Percentiles rank a stretch among this genome's conserved stretches.
Evolutionary conservation across 2,888 invertebrate species (phyloP).

Genomic region (Chouioia cunea): DNA sequence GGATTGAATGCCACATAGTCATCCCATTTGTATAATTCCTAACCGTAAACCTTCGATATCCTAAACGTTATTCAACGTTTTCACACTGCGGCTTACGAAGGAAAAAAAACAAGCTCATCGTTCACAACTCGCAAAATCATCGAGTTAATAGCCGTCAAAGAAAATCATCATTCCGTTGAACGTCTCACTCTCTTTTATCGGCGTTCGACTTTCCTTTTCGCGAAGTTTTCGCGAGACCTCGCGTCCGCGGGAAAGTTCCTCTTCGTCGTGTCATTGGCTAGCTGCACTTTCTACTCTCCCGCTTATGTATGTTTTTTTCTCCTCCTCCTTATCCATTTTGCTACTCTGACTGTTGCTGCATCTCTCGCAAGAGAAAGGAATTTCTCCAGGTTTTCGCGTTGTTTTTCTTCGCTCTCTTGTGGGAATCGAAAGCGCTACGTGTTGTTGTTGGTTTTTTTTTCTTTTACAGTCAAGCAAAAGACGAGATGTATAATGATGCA

Average conservation of each 20-base stretch:
- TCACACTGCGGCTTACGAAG: too few species aligned
- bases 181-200: too few species aligned
- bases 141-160: too few species aligned
- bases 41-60: too few species aligned
- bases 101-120: too few species aligned
- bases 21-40: too few species aligned
- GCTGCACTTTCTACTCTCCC: constrained; percentile 46
- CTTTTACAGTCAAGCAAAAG: not conserved
- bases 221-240: constrained; percentile 20
- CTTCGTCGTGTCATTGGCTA: constrained; percentile 49
- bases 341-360: not conserved
- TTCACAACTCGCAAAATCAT: too few species aligned
- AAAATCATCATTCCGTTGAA: too few species aligned
- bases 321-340: not conserved
- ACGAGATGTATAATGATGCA: not conserved
- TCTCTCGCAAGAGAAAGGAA: constrained; percentile 17
- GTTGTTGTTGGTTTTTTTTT: not conserved
- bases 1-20: too few species aligned
- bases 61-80: too few species aligned
- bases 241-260: constrained; percentile 46
- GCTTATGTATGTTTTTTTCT: not conserved
- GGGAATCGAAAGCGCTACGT: too few species aligned
- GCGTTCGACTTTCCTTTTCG: constrained; percentile 39
- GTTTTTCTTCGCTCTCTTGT: not conserved
- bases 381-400: constrained; percentile 34